These are phyloP conservation scores for Acrocephalus scirpaceus DNA, from an alignment of 2,797 vertebrate species.

Conservation along the genomic window DNA sequence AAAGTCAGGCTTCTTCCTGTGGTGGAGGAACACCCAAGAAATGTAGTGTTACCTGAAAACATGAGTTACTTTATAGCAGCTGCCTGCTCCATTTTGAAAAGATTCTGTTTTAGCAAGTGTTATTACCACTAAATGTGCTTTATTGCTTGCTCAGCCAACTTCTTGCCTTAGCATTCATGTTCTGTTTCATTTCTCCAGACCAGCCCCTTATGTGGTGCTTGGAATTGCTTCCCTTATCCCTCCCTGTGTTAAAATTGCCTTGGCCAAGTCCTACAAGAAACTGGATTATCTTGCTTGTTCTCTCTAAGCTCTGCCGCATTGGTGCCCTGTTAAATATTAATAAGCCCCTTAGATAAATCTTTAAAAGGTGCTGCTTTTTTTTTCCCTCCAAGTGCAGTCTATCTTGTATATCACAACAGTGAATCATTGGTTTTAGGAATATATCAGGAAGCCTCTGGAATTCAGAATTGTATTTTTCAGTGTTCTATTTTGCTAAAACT, in stretches of 20 bases:
- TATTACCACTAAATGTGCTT: background rate
- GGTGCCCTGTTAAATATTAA: conserved; percentile 49
- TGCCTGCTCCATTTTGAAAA: background rate
- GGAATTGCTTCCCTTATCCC: background rate
- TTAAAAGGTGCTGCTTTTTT: background rate
- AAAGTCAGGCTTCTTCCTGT: background rate
- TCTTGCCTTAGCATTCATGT: background rate
- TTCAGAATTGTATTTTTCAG: background rate
- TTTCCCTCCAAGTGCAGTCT: background rate
- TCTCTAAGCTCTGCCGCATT: background rate
- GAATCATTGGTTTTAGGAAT: conserved; percentile 9
- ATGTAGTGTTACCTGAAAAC: background rate
- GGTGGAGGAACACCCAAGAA: background rate
- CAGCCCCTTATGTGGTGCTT: background rate
- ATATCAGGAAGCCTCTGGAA: conserved; percentile 11
- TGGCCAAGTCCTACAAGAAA: background rate
- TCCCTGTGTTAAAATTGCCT: conserved; percentile 2
- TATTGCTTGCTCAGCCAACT: background rate
- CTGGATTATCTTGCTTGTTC: conserved; percentile 20
- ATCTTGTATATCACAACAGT: background rate
- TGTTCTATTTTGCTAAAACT: background rate
- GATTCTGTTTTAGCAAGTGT: background rate
- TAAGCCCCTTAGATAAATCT: conserved; percentile 17
- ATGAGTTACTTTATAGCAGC: background rate
- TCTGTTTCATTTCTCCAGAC: background rate